A percentile compares a stretch with the other conserved stretches of the same genome.
Evolutionary conservation across 2,113 vertebrate genomes (phyloP).

Genomic region (Felis chaus): DNA sequence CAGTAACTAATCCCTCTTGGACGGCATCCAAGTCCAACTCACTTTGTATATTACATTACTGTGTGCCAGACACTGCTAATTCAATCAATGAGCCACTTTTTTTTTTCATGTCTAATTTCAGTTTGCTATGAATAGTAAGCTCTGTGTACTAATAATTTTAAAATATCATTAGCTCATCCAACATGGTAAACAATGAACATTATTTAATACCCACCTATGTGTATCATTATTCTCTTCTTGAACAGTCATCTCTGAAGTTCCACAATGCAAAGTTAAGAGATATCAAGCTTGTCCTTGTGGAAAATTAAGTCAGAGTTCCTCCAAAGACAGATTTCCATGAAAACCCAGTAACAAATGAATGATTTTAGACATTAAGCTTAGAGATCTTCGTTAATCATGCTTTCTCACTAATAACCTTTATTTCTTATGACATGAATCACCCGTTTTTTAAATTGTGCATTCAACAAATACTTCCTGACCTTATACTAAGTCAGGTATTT

Average conservation of each 20-base stretch:
- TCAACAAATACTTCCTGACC: neutral
- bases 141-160: constrained; percentile 60
- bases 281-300: neutral
- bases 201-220: constrained; percentile 41
- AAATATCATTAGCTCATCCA: constrained; percentile 55
- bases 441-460: constrained; percentile 15
- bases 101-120: constrained; percentile 67
- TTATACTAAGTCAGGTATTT: neutral
- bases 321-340: constrained; percentile 14
- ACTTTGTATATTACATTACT: constrained; percentile 62
- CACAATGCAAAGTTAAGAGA: constrained; percentile 12
- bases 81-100: constrained; percentile 40
- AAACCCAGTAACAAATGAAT: neutral
- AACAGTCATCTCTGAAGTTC: constrained; percentile 43
- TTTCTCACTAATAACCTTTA: constrained; percentile 38
- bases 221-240: constrained; percentile 20
- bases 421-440: constrained; percentile 13
- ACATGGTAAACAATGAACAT: constrained; percentile 19
- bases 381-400: neutral
- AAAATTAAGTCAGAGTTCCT: constrained; percentile 31
- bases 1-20: constrained; percentile 49
- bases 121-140: constrained; percentile 55
- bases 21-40: constrained; percentile 47
- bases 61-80: constrained; percentile 56
- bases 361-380: neutral